Percentiles rank a stretch among this genome's conserved stretches.
phyloP scores from a whole-genome alignment of 2,797 vertebrate species.

The Eulemur albifrons region DNA sequence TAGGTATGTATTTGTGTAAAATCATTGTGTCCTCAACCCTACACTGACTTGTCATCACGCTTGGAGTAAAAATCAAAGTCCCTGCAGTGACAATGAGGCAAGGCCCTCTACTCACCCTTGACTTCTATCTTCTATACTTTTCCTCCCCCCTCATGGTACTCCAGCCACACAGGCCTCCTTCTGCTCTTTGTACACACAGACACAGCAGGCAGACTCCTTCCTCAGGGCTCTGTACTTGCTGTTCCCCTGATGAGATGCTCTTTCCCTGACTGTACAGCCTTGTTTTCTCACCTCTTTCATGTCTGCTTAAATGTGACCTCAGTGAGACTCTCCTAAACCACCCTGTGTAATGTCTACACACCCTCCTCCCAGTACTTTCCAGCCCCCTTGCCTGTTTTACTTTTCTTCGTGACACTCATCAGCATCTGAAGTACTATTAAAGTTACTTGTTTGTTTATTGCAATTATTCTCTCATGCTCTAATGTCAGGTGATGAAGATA shows the following conservation, averaged over 20 bases:
- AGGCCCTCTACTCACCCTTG: not conserved
- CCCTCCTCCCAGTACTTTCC: not conserved
- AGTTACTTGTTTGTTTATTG: not conserved
- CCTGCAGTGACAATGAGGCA: not conserved
- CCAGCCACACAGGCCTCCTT: not conserved
- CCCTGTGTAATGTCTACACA: not conserved
- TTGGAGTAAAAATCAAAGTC: not conserved
- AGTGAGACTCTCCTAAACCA: not conserved
- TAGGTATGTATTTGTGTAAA: not conserved
- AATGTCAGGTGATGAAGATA: not conserved
- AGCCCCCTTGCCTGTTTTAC: not conserved
- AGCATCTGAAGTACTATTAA: not conserved
- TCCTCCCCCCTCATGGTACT: not conserved
- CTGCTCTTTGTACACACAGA: not conserved
- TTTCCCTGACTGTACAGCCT: not conserved
- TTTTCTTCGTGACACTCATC: not conserved
- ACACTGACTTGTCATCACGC: not conserved
- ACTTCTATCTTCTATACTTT: not conserved
- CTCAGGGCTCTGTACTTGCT: not conserved
- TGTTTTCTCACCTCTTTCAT: not conserved
- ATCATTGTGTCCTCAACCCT: not conserved
- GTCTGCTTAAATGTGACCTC: not conserved
- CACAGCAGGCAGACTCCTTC: not conserved
- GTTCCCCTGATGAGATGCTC: not conserved
- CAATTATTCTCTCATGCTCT: not conserved